phyloP scores from a whole-genome alignment of 2,888 invertebrate genomes.

The Lasioglossum malachurum region DNA sequence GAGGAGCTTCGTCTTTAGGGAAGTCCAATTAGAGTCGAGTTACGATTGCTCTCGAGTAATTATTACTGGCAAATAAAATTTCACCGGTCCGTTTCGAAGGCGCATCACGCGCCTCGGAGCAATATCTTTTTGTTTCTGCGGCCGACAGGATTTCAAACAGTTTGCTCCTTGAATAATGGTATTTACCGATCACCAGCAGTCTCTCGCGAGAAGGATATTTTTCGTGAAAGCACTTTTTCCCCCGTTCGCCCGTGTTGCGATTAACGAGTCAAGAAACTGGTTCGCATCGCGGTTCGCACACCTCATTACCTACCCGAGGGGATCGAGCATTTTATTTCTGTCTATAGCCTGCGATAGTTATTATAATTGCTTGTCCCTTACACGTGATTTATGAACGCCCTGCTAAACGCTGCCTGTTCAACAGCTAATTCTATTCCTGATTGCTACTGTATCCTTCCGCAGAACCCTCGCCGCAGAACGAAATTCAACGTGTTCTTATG shows the following conservation, averaged over 20 bases:
- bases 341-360: slow-evolving; percentile 79
- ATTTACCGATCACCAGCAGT: slow-evolving; percentile 33
- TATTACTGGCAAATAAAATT: not conserved
- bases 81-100: not conserved
- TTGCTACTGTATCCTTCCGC: slow-evolving; percentile 73
- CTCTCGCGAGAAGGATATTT: slow-evolving; percentile 40
- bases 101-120: not conserved
- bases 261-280: slow-evolving; percentile 72
- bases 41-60: not conserved
- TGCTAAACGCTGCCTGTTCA: slow-evolving; percentile 78
- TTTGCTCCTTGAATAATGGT: slow-evolving; percentile 10
- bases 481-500: slow-evolving; percentile 18
- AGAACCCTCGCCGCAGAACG: slow-evolving; percentile 26
- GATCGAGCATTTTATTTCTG: slow-evolving; percentile 80
- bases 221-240: slow-evolving; percentile 56
- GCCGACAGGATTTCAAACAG: not conserved
- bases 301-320: slow-evolving; percentile 79
- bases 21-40: not conserved
- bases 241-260: slow-evolving; percentile 54
- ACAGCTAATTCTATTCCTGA: slow-evolving; percentile 79
- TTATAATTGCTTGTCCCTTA: slow-evolving; percentile 83
- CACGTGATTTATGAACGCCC: slow-evolving; percentile 79
- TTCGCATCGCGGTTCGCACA: slow-evolving; percentile 77
- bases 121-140: slow-evolving; percentile 1
- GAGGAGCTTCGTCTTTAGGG: too few species aligned